Percentiles rank a stretch among this genome's conserved stretches.
phyloP scores from a whole-genome alignment of 2,797 vertebrate species.

The Pipistrellus pipistrellus region DNA sequence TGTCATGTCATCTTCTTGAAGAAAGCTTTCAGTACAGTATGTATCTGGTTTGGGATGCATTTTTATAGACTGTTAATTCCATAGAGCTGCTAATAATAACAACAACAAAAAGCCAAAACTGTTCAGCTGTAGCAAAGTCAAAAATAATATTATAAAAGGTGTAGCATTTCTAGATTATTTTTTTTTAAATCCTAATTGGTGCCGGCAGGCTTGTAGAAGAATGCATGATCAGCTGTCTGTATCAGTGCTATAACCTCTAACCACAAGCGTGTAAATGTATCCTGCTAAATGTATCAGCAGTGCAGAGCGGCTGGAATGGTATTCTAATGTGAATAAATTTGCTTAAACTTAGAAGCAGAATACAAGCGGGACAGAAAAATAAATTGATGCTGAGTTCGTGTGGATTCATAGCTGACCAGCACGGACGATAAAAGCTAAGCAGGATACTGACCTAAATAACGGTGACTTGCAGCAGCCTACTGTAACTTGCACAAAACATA shows the following conservation, averaged over 20 bases:
- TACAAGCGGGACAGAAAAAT: conserved; percentile 81
- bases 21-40: conserved; percentile 87
- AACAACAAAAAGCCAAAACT: conserved; percentile 67
- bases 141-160: conserved; percentile 75
- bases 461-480: conserved; percentile 85
- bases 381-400: conserved; percentile 79
- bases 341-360: conserved; percentile 81
- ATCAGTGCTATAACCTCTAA: conserved; percentile 90
- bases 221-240: conserved; percentile 92
- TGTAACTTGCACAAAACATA: conserved; percentile 83
- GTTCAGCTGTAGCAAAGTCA: conserved; percentile 73
- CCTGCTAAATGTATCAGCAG: conserved; percentile 91
- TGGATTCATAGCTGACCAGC: conserved; percentile 76
- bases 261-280: conserved; percentile 88
- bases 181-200: conserved; percentile 86
- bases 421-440: conserved; percentile 83
- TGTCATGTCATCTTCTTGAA: conserved; percentile 85
- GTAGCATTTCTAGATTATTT: conserved; percentile 78
- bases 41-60: conserved; percentile 86
- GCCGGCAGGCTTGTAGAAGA: conserved; percentile 87
- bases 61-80: conserved; percentile 84
- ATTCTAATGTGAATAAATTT: conserved; percentile 86
- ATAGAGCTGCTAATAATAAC: conserved; percentile 81
- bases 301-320: conserved; percentile 85
- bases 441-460: conserved; percentile 90